Base-by-base conservation (phyloP, 2,888 invertebrate species). In the Coleophora deauratella region DNA sequence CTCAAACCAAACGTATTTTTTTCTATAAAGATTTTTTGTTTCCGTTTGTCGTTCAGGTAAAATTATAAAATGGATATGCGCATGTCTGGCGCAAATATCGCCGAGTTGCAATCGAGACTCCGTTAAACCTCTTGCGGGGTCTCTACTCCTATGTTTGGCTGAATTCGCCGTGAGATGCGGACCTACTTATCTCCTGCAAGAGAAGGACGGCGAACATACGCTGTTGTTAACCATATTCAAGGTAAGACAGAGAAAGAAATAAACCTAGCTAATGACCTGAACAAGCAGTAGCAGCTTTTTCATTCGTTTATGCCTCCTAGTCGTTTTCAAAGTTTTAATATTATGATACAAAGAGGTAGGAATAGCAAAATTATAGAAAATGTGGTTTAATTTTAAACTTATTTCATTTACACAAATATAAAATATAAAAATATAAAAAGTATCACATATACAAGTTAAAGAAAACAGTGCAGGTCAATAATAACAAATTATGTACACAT, bases 141-240 rank as follows among this genome's bases (percentile, higher is more conserved):
- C 96, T 0, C 86, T 97, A 54, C 88, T 98, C 59, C 89, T 97
- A 42, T 95, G 96, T 66, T 86, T 98, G 46, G 96, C 96, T 0
- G 97, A 98, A 77, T 97, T 97, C 91, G 96, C 96, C 41, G 96
- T 98, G 89, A 88, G 92, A 37, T 89, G 97, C 54, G 93, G 93
- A 0, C 89, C 90, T 0, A 61, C 74, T n/a, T 78, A 89, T 38
- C 81, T 93, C 50, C 72, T 92, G 64, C 80, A 88, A 32, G 79
- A 87, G 43, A 85, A 79, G 21, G 88, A 87, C 14, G 72, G 67
- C 0, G 72, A 71, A 1, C 76, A 84, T 37, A 75, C 86, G 0
- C 55, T 89, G 27, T 74, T 94, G 43, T 82, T 93, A 33, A 89
- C 91, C 45, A 91, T 95, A 50, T 91, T 95, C 65, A 90, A 91